phyloP scores from a whole-genome alignment of 2,797 vertebrate species.

The Gobio occitaniae region DNA sequence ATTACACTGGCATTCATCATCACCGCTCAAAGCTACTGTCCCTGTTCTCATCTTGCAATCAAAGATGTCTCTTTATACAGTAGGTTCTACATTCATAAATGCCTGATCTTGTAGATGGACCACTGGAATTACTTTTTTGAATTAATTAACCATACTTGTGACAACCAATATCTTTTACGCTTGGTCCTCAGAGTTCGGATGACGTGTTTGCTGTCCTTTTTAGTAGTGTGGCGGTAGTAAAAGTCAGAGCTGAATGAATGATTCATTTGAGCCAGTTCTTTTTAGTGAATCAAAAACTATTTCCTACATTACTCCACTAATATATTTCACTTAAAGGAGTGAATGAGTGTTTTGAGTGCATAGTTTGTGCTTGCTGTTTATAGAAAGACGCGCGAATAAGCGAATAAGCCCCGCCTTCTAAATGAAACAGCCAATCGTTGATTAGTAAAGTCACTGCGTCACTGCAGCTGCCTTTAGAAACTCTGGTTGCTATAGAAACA shows the following conservation, averaged over 20 bases:
- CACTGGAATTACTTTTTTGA: slow-evolving; percentile 28
- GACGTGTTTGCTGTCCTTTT: slow-evolving; percentile 76
- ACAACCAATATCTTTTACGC: slow-evolving; percentile 49
- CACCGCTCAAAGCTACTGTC: slow-evolving; percentile 62
- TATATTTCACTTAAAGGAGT: no score
- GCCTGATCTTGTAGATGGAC: slow-evolving; percentile 46
- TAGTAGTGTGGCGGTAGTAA: slow-evolving; percentile 67
- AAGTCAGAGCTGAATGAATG: slow-evolving; percentile 66
- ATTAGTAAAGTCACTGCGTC: no score
- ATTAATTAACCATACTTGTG: slow-evolving; percentile 45
- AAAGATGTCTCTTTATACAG: slow-evolving; percentile 64
- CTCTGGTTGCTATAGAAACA: no score
- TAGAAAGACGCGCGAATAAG: no score
- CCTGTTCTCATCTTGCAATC: slow-evolving; percentile 66
- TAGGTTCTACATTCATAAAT: slow-evolving; percentile 63
- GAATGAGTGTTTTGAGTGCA: not conserved
- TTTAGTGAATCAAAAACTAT: not conserved
- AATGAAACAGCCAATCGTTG: no score
- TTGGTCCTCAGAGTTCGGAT: slow-evolving; percentile 68
- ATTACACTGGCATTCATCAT: slow-evolving; percentile 73
- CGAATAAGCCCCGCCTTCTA: no score
- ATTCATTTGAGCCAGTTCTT: not conserved
- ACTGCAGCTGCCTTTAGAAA: no score
- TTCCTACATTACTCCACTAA: no score
- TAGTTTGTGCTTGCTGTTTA: not conserved